Conservation (phyloP, 2,888 invertebrate genomes). For the Anarsia innoxiella region DNA sequence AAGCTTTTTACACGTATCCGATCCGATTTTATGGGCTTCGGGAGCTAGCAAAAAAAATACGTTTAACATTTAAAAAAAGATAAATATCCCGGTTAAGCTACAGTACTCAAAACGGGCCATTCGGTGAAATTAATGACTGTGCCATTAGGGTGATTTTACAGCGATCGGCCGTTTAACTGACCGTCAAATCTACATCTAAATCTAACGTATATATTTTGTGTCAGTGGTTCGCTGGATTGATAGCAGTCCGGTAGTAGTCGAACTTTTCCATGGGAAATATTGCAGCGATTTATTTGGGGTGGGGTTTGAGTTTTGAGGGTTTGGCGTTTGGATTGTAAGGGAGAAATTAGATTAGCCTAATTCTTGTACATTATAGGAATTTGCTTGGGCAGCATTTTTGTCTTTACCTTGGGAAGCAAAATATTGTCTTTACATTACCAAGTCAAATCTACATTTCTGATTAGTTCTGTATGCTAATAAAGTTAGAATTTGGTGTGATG, state of each 20-base stretch:
- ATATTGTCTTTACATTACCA: no score
- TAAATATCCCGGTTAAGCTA: constrained; percentile 9
- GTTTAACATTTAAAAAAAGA: no score
- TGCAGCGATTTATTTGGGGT: constrained; percentile 38
- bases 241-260: constrained; percentile 35
- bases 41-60: no score
- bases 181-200: constrained; percentile 31
- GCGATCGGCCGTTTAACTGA: constrained; percentile 26
- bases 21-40: not conserved
- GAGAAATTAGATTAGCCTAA: no score
- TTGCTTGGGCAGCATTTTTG: no score
- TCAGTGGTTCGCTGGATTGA: constrained; percentile 34
- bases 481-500: no score
- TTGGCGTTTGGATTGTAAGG: no score
- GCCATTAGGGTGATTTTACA: constrained; percentile 26
- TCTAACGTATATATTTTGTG: constrained; percentile 26
- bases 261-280: constrained; percentile 48
- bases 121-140: constrained; percentile 24
- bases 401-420: no score
- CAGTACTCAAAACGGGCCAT: constrained; percentile 15
- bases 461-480: no score
- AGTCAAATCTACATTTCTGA: no score
- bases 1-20: not conserved
- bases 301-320: constrained; percentile 26
- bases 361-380: no score